Conservation (phyloP, 2,113 vertebrate species). For the Lasiurus cinereus region DNA sequence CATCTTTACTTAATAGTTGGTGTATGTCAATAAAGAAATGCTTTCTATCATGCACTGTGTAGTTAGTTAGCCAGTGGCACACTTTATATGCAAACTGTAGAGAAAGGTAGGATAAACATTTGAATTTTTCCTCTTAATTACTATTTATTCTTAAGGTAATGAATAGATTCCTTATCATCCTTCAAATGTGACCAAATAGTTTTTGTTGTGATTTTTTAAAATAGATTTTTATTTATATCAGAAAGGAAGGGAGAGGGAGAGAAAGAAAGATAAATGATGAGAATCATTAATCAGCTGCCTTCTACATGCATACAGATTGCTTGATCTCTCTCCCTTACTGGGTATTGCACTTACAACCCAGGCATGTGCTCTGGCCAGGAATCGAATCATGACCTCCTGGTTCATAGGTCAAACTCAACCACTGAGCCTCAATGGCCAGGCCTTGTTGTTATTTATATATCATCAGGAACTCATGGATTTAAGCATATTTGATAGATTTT, state of each 20-base stretch:
- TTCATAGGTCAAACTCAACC: too few relatives aligned
- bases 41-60: neutral
- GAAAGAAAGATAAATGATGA: too few relatives aligned
- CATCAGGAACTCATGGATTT: neutral
- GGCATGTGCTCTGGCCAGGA: too few relatives aligned
- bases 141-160: neutral
- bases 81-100: neutral
- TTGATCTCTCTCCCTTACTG: too few relatives aligned
- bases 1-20: neutral
- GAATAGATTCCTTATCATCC: neutral
- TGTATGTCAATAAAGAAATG: neutral
- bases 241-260: too few relatives aligned
- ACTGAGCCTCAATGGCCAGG: too few relatives aligned
- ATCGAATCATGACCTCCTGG: too few relatives aligned
- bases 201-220: neutral
- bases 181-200: neutral
- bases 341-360: too few relatives aligned
- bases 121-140: neutral
- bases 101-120: neutral
- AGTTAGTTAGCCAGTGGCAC: neutral
- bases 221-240: too few relatives aligned
- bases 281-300: too few relatives aligned
- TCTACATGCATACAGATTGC: too few relatives aligned
- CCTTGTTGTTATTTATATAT: too few relatives aligned
- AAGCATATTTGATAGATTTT: neutral